Conservation (phyloP, 2,113 vertebrate genomes). For the Todiramphus chloris region DNA sequence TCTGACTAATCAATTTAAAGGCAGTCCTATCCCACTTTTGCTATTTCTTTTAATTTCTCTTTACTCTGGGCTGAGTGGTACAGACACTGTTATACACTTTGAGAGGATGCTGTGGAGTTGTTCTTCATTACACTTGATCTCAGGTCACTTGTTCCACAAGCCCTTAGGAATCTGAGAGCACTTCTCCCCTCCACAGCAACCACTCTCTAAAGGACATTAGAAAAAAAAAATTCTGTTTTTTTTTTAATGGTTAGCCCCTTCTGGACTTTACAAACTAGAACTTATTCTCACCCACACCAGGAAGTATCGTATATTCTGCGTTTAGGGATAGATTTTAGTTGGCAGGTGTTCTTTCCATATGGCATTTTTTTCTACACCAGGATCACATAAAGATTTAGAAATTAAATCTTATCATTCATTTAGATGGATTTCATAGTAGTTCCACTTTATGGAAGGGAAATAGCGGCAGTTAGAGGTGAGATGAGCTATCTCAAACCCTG, state of each 20-base stretch:
- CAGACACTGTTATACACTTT: background rate
- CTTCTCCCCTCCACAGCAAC: background rate
- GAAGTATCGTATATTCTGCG: background rate
- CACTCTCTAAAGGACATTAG: background rate
- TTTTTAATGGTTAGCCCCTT: background rate
- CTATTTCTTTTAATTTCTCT: background rate
- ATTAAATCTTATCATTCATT: background rate
- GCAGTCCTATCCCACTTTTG: background rate
- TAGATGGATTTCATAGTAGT: background rate
- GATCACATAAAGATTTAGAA: background rate
- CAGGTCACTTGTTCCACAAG: background rate
- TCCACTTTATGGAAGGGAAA: background rate
- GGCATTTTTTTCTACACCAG: background rate
- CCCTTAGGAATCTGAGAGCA: background rate
- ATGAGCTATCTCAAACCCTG: background rate
- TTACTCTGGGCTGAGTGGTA: background rate
- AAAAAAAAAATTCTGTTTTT: background rate
- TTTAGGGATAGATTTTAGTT: constrained; percentile 17
- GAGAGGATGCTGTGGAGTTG: background rate
- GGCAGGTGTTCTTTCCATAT: constrained; percentile 37
- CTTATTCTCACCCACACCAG: background rate
- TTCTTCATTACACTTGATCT: background rate
- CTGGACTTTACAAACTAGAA: background rate
- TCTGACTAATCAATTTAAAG: background rate
- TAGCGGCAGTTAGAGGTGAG: background rate